Percentiles rank a stretch among this genome's conserved stretches.
Evolutionary conservation across 2,888 invertebrate genomes (phyloP).

Genomic region (Rhogogaster chlorosoma): DNA sequence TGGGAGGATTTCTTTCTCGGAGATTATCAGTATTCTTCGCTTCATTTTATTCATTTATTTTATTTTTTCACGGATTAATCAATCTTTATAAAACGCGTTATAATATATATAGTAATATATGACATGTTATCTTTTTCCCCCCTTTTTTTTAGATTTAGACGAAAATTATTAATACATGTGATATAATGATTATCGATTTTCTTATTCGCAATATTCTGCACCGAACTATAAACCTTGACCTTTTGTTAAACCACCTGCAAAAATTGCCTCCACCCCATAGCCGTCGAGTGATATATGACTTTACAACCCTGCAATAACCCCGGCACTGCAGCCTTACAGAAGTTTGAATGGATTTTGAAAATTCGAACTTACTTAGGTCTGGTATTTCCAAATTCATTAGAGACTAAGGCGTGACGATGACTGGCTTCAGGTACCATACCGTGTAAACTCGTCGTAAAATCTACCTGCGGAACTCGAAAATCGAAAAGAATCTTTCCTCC

Average conservation of each 20-base stretch:
- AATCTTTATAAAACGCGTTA: neutral
- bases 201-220: too few relatives aligned
- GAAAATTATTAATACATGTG: too few relatives aligned
- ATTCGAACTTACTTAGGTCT: neutral
- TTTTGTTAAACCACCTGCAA: slow-evolving; percentile 15
- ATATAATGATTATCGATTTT: too few relatives aligned
- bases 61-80: too few relatives aligned
- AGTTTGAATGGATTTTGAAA: neutral
- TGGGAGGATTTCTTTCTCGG: neutral
- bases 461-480: neutral
- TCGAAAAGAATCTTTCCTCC: neutral
- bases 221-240: neutral
- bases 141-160: too few relatives aligned
- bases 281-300: slow-evolving; percentile 7
- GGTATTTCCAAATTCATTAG: slow-evolving; percentile 26
- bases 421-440: neutral
- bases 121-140: too few relatives aligned
- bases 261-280: neutral
- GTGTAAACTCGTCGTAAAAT: neutral
- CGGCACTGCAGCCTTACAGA: neutral
- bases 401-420: slow-evolving; percentile 21
- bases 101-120: too few relatives aligned
- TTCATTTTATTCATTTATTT: too few relatives aligned
- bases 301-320: neutral
- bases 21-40: too few relatives aligned